Conservation (phyloP, 1,140 invertebrate species). For the Micrasema longulum region DNA sequence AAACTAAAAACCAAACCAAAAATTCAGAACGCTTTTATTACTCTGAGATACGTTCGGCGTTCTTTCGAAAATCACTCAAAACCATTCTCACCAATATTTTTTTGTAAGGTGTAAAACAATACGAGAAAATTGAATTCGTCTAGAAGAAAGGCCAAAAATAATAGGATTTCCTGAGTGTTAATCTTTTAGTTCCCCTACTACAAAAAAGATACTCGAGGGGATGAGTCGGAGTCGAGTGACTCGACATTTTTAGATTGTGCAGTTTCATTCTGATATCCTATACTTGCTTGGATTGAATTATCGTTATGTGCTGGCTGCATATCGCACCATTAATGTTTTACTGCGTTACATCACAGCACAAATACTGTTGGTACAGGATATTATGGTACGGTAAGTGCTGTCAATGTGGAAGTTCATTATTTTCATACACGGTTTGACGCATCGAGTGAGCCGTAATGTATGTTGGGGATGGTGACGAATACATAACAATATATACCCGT, state of each 20-base stretch:
- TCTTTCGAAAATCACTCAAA: too few species aligned
- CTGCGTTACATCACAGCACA: not conserved
- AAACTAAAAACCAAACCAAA: too few species aligned
- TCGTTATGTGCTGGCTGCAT: not conserved
- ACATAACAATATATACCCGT: constrained; percentile 3
- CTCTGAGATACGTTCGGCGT: too few species aligned
- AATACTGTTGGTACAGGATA: too few species aligned
- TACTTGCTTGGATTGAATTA: not conserved
- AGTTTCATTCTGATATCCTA: not conserved
- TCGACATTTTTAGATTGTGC: constrained; percentile 16
- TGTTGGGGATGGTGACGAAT: constrained; percentile 25
- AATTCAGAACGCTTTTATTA: too few species aligned
- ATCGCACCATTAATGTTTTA: constrained; percentile 16
- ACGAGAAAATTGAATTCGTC: too few species aligned
- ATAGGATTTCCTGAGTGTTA: too few species aligned
- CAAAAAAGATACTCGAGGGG: too few species aligned
- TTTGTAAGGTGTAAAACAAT: too few species aligned
- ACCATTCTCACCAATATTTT: too few species aligned
- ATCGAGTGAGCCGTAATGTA: constrained; percentile 31
- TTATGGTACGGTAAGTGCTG: constrained; percentile 32
- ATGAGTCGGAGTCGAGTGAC: too few species aligned
- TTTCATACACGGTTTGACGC: constrained; percentile 43
- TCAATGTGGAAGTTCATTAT: constrained; percentile 42
- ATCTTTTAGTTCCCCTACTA: constrained; percentile 2
- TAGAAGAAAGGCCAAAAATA: too few species aligned